Evolutionary conservation across 2,113 vertebrate genomes (phyloP).

Genomic region (Myotis yumanensis): DNA sequence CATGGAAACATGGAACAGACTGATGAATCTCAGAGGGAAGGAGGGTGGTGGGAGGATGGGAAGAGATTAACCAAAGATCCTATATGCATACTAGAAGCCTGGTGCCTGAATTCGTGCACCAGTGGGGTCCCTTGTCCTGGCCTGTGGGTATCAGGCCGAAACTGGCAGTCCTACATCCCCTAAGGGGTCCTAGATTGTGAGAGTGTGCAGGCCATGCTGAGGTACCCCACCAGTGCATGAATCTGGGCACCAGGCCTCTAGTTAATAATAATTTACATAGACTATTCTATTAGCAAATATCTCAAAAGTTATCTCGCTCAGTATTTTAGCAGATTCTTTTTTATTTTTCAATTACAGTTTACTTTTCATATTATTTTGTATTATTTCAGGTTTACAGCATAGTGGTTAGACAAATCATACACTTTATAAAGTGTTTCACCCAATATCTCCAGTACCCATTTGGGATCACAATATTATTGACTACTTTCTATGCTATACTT

Average conservation of each 20-base stretch:
- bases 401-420: not conserved
- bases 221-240: too few relatives aligned
- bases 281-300: not conserved
- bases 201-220: too few relatives aligned
- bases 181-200: too few relatives aligned
- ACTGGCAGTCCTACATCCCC: too few relatives aligned
- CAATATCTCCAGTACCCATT: not conserved
- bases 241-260: too few relatives aligned
- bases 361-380: not conserved
- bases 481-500: not conserved
- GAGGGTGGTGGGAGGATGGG: rapidly evolving
- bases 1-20: too few relatives aligned
- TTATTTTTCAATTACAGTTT: not conserved
- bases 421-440: not conserved
- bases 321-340: not conserved
- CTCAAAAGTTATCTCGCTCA: not conserved
- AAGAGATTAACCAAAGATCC: too few relatives aligned
- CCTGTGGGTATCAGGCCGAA: too few relatives aligned
- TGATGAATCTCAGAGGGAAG: too few relatives aligned
- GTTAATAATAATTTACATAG: constrained; percentile 41
- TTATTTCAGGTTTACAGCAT: not conserved
- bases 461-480: not conserved
- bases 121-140: too few relatives aligned
- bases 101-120: too few relatives aligned
- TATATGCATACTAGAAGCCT: too few relatives aligned